Percentiles rank a stretch among this genome's conserved stretches.
These are phyloP conservation scores for Acrobasis consociella DNA, from an alignment of 2,888 invertebrate genomes.

Conservation along the genomic window DNA sequence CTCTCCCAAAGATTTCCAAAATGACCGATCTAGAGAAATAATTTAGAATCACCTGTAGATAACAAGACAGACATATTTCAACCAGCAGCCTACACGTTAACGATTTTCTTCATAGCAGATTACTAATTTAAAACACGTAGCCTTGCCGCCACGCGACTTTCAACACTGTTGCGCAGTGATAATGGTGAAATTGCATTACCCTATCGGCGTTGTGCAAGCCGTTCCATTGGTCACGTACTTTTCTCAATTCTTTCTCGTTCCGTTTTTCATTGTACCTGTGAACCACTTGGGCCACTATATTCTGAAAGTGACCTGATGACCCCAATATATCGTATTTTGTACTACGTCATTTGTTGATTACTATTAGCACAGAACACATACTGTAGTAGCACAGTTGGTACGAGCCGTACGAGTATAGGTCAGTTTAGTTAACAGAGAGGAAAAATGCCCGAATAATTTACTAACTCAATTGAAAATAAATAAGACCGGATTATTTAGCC, in stretches of 20 bases:
- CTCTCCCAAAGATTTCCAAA: too few species aligned
- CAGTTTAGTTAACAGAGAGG: too few species aligned
- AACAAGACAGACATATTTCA: not conserved
- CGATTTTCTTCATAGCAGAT: not conserved
- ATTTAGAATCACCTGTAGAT: too few species aligned
- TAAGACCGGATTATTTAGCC: too few species aligned
- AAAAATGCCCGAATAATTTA: too few species aligned
- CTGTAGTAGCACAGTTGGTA: too few species aligned
- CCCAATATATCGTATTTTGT: slow-evolving; percentile 12
- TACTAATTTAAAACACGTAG: slow-evolving; percentile 16
- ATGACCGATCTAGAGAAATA: too few species aligned
- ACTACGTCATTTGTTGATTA: not conserved
- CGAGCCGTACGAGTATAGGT: too few species aligned
- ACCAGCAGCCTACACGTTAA: not conserved
- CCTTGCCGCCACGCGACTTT: slow-evolving; percentile 36
- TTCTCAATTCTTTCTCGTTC: slow-evolving; percentile 20
- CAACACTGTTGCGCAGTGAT: slow-evolving; percentile 36
- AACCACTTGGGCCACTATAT: not conserved
- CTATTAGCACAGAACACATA: too few species aligned
- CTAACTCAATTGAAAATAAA: too few species aligned
- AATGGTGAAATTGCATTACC: slow-evolving; percentile 51
- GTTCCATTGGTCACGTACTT: slow-evolving; percentile 44
- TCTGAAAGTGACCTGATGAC: slow-evolving; percentile 14
- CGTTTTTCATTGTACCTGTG: not conserved
- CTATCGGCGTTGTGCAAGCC: slow-evolving; percentile 25